Evolutionary conservation across 2,888 invertebrate genomes (phyloP), one percentile per base, ranked within the genome.

Genomic region (Criorhina ranunculi): DNA sequence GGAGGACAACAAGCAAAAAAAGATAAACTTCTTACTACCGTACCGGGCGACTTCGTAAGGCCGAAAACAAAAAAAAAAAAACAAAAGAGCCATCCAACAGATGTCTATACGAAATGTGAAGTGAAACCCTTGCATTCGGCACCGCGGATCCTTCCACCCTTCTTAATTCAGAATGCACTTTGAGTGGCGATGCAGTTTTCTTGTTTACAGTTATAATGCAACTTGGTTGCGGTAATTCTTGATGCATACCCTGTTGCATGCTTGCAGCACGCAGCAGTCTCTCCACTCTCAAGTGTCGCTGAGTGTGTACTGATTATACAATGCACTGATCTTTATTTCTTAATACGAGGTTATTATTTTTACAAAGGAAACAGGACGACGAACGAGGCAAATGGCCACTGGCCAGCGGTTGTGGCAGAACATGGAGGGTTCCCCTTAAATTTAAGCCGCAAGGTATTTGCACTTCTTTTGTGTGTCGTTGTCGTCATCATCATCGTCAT

Each of bases 171-270:
- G 40, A 67, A 60, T 66, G 77, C 77, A 78, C 66, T 82, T 62
- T 73, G 24, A 73, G 62, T 49, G 42, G 69, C 72, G 80, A 80
- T 79, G 83, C 80, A 85, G 69, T 75, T 79, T 79, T n/a, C 69
- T 80, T 80, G 73, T 85, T 80, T 80, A 83, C 83, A 79, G 83
- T 73, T 83, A 79, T 60, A 79, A 83, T 83, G 73, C 75, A 79
- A 75, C 64, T 69, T 83, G 73, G 73, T 73, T 79, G 73, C 73
- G 79, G 83, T 67, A 46, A 72, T 78, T 78, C 73, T 51, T 64
- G 73, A 35, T 62, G 51, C 49, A 72, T 42, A 72, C 72, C 75
- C 59, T 69, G 67, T 73, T 79, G 79, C 73, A 79, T 75, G 79
- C 62, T 62, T 64, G 62, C 69, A 67, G 62, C 57, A 42, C 53